Conservation (phyloP, 2,797 vertebrate genomes). For the Hafferia zeledoni region DNA sequence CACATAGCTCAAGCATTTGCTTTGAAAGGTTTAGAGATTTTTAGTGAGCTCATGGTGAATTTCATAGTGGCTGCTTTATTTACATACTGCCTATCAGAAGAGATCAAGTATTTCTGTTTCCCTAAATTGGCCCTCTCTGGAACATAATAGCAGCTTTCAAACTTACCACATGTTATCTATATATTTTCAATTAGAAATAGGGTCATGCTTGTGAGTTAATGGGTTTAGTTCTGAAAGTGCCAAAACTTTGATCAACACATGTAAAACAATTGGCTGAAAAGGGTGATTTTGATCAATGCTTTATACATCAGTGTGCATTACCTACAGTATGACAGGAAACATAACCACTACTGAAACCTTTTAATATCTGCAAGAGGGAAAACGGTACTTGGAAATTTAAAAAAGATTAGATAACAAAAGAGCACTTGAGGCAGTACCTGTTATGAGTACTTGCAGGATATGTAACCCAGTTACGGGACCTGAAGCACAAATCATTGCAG, state of each 20-base stretch:
- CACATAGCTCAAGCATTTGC: constrained; percentile 6
- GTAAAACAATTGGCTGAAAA: constrained; percentile 62
- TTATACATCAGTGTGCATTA: constrained; percentile 53
- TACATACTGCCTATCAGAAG: constrained; percentile 28
- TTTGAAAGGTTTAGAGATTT: constrained; percentile 41
- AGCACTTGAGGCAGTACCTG: constrained; percentile 35
- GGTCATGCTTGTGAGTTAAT: constrained; percentile 67
- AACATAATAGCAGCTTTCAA: constrained; percentile 70
- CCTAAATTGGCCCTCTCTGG: constrained; percentile 33
- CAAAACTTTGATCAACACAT: constrained; percentile 72
- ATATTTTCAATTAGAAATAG: constrained; percentile 56
- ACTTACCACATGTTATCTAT: constrained; percentile 61
- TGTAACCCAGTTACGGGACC: background rate
- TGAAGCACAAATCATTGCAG: background rate
- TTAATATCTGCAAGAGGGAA: constrained; percentile 55
- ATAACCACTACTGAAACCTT: constrained; percentile 56
- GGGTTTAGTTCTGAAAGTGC: constrained; percentile 69
- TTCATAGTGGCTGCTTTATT: constrained; percentile 56
- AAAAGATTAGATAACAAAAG: constrained; percentile 65
- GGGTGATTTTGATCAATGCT: constrained; percentile 42
- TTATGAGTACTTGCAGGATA: background rate
- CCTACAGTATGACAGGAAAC: constrained; percentile 56
- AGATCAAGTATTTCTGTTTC: constrained; percentile 53
- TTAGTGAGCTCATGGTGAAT: constrained; percentile 36
- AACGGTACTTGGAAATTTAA: constrained; percentile 39